Evolutionary conservation across 30 jellyfish, hydroid and myxozoan genomes (phyloP).

Genomic region (Turritopsis dohrnii): DNA sequence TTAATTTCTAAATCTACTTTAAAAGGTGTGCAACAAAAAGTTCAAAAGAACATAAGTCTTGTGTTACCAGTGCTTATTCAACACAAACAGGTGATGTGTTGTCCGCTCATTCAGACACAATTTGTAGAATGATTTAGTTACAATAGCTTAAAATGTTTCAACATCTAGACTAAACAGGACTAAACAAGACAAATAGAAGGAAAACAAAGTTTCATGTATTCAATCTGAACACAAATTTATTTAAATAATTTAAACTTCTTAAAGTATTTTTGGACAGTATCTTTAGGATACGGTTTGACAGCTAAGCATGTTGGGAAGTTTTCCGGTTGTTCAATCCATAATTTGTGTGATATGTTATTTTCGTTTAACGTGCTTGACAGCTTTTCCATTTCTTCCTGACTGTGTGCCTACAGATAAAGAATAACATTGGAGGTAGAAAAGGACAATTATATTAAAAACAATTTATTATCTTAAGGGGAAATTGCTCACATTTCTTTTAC

Average conservation of each 20-base stretch:
- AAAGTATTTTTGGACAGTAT: constrained; percentile 68
- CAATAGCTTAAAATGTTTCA: no score
- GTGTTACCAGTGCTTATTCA: neutral
- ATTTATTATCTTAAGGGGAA: neutral
- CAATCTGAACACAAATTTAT: neutral
- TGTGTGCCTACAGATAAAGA: constrained; percentile 69
- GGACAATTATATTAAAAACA: neutral
- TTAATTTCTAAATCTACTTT: neutral
- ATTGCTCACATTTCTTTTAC: no score
- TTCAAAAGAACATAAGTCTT: neutral
- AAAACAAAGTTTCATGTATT: neutral
- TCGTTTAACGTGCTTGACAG: constrained; percentile 51
- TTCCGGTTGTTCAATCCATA: constrained; percentile 99
- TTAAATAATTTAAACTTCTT: constrained; percentile 71
- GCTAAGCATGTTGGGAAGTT: constrained; percentile 97
- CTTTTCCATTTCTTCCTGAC: constrained; percentile 36
- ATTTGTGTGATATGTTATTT: constrained; percentile 57
- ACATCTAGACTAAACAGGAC: no score
- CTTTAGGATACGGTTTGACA: constrained; percentile 92
- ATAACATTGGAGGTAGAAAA: neutral
- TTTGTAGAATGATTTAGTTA: no score
- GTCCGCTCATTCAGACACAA: no score
- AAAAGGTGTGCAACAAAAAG: neutral
- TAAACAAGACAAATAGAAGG: no score
- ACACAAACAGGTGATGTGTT: no score